phyloP scores from a whole-genome alignment of 2,888 invertebrate genomes.

The Kryphioiulus occultus region DNA sequence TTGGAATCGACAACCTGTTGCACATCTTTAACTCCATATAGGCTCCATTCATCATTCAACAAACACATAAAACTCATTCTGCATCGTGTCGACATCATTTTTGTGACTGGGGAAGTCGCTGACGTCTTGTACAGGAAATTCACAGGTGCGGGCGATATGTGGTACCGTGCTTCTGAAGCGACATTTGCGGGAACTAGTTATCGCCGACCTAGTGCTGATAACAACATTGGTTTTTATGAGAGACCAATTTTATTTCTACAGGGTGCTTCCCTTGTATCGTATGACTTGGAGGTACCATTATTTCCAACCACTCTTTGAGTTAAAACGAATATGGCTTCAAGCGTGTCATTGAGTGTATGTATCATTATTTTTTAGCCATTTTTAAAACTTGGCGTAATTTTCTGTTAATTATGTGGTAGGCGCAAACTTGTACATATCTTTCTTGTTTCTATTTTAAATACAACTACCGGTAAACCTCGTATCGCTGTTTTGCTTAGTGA shows the following conservation, averaged over 20 bases:
- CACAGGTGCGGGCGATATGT: neutral
- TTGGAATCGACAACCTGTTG: constrained; percentile 89
- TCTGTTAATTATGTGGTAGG: neutral
- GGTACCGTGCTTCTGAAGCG: neutral
- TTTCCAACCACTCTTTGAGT: neutral
- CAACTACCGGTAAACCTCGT: too few species aligned
- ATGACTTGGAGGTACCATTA: neutral
- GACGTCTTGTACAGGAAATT: neutral
- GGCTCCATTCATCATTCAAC: neutral
- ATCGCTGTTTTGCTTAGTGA: too few species aligned
- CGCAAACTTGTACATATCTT: neutral
- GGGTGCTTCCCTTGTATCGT: neutral
- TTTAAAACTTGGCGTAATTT: neutral
- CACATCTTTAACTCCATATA: constrained; percentile 72
- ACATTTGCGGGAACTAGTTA: neutral
- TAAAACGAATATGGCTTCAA: neutral
- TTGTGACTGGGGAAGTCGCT: neutral
- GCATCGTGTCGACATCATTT: neutral
- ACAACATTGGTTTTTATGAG: neutral
- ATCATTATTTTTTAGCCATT: neutral
- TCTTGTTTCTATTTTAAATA: constrained; percentile 4
- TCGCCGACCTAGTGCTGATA: neutral
- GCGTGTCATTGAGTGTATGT: neutral
- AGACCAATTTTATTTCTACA: neutral
- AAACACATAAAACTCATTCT: neutral